Evolutionary conservation across 2,797 vertebrate species (phyloP).

Genomic region (Poecilia gillii): DNA sequence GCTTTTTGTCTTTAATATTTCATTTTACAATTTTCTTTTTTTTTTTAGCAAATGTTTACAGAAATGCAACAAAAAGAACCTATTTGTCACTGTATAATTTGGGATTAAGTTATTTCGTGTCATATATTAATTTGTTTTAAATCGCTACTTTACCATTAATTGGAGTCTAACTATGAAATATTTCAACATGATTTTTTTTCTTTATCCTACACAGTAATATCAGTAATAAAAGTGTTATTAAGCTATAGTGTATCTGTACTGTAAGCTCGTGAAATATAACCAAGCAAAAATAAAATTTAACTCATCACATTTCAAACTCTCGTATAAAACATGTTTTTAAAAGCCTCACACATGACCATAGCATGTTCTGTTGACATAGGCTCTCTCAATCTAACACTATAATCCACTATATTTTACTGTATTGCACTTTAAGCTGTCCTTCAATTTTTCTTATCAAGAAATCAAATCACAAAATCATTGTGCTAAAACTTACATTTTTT

Average conservation of each 20-base stretch:
- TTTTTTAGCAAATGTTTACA: background rate
- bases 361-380: background rate
- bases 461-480: background rate
- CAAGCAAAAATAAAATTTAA: background rate
- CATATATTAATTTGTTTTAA: background rate
- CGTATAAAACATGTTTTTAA: slow-evolving; percentile 4
- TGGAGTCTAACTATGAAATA: background rate
- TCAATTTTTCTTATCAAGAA: background rate
- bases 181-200: background rate
- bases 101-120: background rate
- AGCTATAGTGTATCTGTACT: background rate
- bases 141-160: background rate
- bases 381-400: background rate
- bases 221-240: background rate
- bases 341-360: background rate
- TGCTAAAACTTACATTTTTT: background rate
- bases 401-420: background rate
- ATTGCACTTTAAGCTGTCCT: background rate
- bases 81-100: slow-evolving; percentile 3
- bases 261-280: background rate
- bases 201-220: background rate
- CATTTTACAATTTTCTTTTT: background rate
- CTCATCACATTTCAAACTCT: background rate
- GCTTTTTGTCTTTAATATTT: background rate
- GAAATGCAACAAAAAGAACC: no score